Base-by-base conservation (phyloP, 2,888 invertebrate species). In the Gari tellinella region DNA sequence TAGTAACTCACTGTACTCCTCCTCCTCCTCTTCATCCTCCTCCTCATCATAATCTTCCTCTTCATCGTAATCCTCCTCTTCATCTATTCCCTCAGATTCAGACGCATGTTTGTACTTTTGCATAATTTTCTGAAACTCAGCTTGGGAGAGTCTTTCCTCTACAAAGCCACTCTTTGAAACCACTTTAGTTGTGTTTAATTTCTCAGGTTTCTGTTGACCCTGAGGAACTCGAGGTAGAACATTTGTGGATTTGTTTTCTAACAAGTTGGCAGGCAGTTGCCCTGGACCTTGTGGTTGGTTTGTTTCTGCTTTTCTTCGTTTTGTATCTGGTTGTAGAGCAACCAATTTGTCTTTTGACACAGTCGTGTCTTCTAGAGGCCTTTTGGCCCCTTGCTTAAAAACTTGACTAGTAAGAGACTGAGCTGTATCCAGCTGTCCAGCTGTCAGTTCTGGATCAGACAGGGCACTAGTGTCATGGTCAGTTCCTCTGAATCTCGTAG, bases 91-190 rank as follows among this genome's bases (percentile, higher is more conserved):
- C 10, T 55, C 58, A 43, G 37, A 45, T 14, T 67, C 38, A n/a
- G 37, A 43, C 0, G 37, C n/a, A 37, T 68, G 66, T 31, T 31
- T 31, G 31, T 31, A 31, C 31, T 31, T 31, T 5, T 69, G 43
- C 0, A 75, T 23, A n/a, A 75, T 58, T 62, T 75, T 75, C 57
- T 75, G 51, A 64, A 70, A 78, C 37, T 78, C 78, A 12, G 60
- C 61, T 40, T 70, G 49, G 2, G 69, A 70, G 2, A 75, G 23
- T 26, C 65, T 38, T 53, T 75, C 75, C 48, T 75, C 75, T 19
- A 69, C 69, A 43, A 75, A 75, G n/a, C 75, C 75, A 43, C 65
- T 65, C 45, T 61, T 67, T 53, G 75, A 69, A 14, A 75, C 66
- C 38, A 75, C 65, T 53, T 66, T 75, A 1, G 75, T 75, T 17